phyloP scores from a whole-genome alignment of 1,140 invertebrate species.

The Ephestia elutella region DNA sequence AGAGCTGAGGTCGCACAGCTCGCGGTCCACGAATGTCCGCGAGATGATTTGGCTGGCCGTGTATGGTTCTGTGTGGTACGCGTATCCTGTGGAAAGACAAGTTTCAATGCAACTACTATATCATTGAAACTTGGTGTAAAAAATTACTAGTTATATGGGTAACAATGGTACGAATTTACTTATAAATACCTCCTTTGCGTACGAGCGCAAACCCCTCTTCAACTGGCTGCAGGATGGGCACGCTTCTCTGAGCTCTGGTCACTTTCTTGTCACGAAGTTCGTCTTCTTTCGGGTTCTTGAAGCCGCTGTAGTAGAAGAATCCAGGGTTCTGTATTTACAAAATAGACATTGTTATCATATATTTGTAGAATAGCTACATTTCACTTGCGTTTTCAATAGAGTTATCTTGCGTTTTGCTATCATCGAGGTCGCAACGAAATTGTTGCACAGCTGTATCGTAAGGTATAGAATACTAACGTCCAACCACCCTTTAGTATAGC shows the following conservation, averaged over 20 bases:
- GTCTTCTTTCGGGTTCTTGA: constrained; percentile 56
- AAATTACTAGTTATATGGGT: no score
- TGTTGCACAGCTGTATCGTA: background rate
- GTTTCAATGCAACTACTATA: no score
- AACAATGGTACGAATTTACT: no score
- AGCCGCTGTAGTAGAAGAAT: constrained; percentile 57
- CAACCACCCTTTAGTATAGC: constrained; percentile 62
- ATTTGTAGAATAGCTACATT: no score
- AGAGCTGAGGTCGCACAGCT: constrained; percentile 66
- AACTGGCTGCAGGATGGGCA: constrained; percentile 36
- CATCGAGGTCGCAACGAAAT: no score
- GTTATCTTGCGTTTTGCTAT: no score
- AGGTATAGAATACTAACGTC: constrained; percentile 36
- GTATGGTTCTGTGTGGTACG: constrained; percentile 71
- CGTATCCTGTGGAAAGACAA: constrained; percentile 38
- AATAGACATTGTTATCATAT: no score
- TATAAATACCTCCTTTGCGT: constrained; percentile 46
- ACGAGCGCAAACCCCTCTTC: constrained; percentile 50
- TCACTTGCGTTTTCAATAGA: no score
- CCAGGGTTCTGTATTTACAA: constrained; percentile 40
- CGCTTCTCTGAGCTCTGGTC: constrained; percentile 39
- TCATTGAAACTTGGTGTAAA: no score
- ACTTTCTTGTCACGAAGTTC: constrained; percentile 58
- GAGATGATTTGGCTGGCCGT: constrained; percentile 67
- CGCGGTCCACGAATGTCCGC: constrained; percentile 54